phyloP scores from a whole-genome alignment of 1,140 invertebrate species.

The Mycetomoellerius zeteki region DNA sequence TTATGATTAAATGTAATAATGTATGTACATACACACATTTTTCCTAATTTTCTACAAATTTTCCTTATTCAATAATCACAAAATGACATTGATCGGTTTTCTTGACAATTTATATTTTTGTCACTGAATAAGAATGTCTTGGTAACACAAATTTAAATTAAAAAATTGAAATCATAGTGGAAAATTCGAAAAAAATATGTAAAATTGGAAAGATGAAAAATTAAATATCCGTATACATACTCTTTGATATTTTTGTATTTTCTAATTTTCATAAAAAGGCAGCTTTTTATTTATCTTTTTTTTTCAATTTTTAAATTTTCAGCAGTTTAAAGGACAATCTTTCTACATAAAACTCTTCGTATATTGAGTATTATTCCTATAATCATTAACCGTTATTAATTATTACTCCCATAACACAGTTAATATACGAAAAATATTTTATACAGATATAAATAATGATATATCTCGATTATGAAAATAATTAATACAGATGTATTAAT shows the following conservation, averaged over 20 bases:
- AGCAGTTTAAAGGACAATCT: not conserved
- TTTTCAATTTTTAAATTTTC: not conserved
- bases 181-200: not conserved
- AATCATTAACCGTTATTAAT: not conserved
- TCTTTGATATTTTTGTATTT: conserved; percentile 17
- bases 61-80: not conserved
- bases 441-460: not conserved
- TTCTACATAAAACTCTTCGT: not conserved
- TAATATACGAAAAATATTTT: conserved; percentile 1
- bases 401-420: not conserved
- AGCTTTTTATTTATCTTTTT: not conserved
- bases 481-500: not conserved
- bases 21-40: not conserved
- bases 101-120: not conserved
- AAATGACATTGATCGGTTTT: not conserved
- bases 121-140: not conserved
- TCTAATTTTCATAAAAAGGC: not conserved
- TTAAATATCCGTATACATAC: not conserved
- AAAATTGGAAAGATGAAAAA: not conserved
- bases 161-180: not conserved
- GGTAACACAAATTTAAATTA: conserved; percentile 2
- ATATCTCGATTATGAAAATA: not conserved
- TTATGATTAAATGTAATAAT: not conserved
- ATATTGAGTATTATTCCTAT: not conserved
- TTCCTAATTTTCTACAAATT: not conserved